A percentile compares a stretch with the other conserved stretches of the same genome.
Conservation (phyloP, 2,888 invertebrate genomes). For the Carabus problematicus region DNA sequence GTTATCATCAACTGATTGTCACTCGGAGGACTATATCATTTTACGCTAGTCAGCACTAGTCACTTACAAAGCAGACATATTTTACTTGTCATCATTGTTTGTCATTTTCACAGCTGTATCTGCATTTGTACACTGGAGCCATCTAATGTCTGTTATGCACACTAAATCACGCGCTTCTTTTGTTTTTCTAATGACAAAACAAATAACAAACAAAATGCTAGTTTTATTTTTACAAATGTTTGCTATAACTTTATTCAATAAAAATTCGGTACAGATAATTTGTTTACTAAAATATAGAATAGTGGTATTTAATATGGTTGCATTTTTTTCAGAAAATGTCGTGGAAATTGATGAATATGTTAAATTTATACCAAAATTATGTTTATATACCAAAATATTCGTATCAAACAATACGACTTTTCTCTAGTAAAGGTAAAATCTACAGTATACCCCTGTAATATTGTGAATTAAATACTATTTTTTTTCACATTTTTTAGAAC, state of each 20-base stretch:
- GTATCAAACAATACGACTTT: conserved; percentile 16
- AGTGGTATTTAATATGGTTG: not conserved
- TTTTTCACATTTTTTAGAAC: conserved; percentile 28
- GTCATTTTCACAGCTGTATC: conserved; percentile 24
- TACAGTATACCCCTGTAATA: too few species aligned
- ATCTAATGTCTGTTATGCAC: conserved; percentile 20
- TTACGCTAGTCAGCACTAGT: conserved; percentile 14
- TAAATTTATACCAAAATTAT: conserved; percentile 14
- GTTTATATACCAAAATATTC: conserved; percentile 6
- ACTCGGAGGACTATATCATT: conserved; percentile 37
- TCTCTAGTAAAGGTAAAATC: conserved; percentile 29
- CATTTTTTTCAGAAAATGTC: conserved; percentile 28
- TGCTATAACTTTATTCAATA: too few species aligned
- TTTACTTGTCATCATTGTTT: conserved; percentile 35
- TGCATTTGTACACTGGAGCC: conserved; percentile 27
- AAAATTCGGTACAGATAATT: too few species aligned
- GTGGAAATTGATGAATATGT: conserved; percentile 14
- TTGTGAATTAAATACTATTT: conserved; percentile 1
- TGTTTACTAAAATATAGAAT: not conserved
- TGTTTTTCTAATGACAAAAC: too few species aligned
- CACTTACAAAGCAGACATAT: conserved; percentile 29
- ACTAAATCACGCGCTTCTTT: conserved; percentile 24
- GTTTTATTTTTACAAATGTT: not conserved
- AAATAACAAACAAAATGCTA: too few species aligned
- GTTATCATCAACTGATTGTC: conserved; percentile 8